Evolutionary conservation across 2,797 vertebrate genomes (phyloP), one percentile per base, ranked within the genome.

Genomic region (Ciconia nigra): DNA sequence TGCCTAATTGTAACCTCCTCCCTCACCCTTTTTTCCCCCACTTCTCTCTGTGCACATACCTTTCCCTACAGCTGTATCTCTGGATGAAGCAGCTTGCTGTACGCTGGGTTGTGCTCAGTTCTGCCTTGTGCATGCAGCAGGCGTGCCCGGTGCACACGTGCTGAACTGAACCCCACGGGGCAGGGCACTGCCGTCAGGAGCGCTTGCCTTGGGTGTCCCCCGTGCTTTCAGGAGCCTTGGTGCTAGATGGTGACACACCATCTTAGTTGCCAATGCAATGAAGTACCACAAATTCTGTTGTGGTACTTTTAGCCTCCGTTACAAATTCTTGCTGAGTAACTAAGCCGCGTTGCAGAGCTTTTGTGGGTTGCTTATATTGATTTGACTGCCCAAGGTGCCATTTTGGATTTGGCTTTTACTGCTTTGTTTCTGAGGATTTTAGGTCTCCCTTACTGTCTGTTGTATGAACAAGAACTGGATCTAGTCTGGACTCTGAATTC

Each of bases 321-420:
- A 15, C n/a, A 87, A 77, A 69, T 66, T 83, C 42, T 86, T 79
- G 39, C 41, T 59, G 59, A 82, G 54, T 59, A 88, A 42, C 57
- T 86, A 70, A 5, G 42, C 42, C 51, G 55, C 0, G 2, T 21
- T 83, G 54, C 62, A 63, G 47, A 76, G 13, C 21, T 89, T 94
- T 66, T 71, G 42, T 31, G 59, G 55, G 25, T 76, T 94, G 78
- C 66, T 55, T 61, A 7, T 6, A 5, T 42, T 33, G 78, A 55
- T 92, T 83, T 17, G 24, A 7, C 73, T 83, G 28, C n/a, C 37
- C 24, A 61, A 55, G 15, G 18, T 77, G 31, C 61, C 67, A 51
- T 89, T 93, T 91, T 84, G 80, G 52, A 85, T 91, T 90, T 94
- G 35, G 25, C 42, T 89, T 90, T 79, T 82, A 63, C 35, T 21